Evolutionary conservation across 2,888 invertebrate genomes (phyloP), one percentile per base, ranked within the genome.

Genomic region (Polyommatus icarus): DNA sequence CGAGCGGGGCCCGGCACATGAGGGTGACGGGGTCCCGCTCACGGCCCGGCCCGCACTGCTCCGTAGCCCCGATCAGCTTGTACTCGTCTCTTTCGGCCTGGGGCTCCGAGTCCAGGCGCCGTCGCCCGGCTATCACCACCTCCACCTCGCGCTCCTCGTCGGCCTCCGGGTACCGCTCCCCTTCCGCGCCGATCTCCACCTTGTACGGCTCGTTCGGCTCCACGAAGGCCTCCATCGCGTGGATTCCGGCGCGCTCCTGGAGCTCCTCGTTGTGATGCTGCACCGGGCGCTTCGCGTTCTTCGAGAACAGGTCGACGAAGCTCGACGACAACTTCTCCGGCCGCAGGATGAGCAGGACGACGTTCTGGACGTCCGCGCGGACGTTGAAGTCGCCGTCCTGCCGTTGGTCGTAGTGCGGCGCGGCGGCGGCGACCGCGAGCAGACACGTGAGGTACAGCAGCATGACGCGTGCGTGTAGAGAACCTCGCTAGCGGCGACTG

Each of bases 351-450:
- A 97, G 87, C 76, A 97, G 89, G 81, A 97, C 92, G 81, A 97
- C 95, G 85, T 97, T 97, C 81, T 97, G 96, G 12, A 97, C 89
- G 86, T 97, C 96, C 0, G 97, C 96, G 76, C 96, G 95, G 15
- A 97, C 94, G 88, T 98, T 97, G 80, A 95, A 87, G 3, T 96
- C 95, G n/a, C 97, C 97, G 78, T 97, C 96, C 87, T 97, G 97
- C 0, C 97, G 94, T 85, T 97, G 97, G 87, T 97, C 96, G 91
- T 95, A 96, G 61, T 84, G 87, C 73, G 89, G 85, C 78, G 85
- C 83, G 78, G 88, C 87, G 67, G 67, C 67, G 67, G 87, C 87
- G 80, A 86, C 88, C 79, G 84, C 84, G 79, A 92, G 78, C 67
- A 89, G 80, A 80, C 86, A 88, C 79, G 84, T 83, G 80, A 90